Conservation (phyloP, 2,113 vertebrate genomes). For the Oryzias javanicus region DNA sequence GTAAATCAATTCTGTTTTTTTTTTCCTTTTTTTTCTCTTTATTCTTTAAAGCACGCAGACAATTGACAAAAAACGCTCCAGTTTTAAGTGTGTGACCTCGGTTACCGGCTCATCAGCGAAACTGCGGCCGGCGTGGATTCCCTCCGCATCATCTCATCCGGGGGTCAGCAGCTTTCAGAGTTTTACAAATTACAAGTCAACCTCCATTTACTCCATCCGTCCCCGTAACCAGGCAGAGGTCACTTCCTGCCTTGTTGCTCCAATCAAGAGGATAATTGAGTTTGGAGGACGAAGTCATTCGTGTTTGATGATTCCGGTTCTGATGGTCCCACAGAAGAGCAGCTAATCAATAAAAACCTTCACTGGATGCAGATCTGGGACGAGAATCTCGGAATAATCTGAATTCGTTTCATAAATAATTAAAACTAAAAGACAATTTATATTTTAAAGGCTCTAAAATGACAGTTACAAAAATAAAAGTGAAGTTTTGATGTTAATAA, state of each 20-base stretch:
- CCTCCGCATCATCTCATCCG: slow-evolving; percentile 24
- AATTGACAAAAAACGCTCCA: no score
- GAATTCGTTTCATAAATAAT: no score
- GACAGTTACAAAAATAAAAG: no score
- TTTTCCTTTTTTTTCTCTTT: no score
- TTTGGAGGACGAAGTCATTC: slow-evolving; percentile 25
- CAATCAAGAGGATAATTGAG: slow-evolving; percentile 35
- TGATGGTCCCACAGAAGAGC: neutral
- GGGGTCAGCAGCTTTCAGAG: slow-evolving; percentile 44
- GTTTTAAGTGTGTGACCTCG: neutral
- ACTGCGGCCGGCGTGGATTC: slow-evolving; percentile 19
- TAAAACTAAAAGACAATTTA: no score
- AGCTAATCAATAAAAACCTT: no score
- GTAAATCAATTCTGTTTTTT: no score
- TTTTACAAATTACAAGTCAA: slow-evolving; percentile 51
- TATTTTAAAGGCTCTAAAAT: no score
- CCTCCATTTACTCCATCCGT: slow-evolving; percentile 51
- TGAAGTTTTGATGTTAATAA: no score
- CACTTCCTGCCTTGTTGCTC: slow-evolving; percentile 26
- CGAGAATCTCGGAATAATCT: no score
- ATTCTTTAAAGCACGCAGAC: no score
- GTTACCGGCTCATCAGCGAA: slow-evolving; percentile 14
- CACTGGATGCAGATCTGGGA: no score
- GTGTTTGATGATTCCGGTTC: neutral
- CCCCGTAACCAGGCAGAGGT: slow-evolving; percentile 32